Evolutionary conservation across 2,888 invertebrate genomes (phyloP).

Genomic region (Tethea ocularis): DNA sequence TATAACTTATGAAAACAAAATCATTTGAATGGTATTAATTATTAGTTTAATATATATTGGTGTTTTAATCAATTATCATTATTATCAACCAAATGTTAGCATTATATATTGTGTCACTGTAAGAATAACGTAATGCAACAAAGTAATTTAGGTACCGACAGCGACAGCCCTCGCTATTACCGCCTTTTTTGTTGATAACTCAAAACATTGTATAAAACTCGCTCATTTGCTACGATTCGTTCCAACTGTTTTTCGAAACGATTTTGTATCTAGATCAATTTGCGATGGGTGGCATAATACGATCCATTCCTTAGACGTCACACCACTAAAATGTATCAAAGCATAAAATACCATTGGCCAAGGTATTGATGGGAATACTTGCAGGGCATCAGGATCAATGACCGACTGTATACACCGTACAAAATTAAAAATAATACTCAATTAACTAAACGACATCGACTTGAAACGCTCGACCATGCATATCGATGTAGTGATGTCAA

Average conservation of each 20-base stretch:
- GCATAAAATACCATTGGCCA: constrained; percentile 45
- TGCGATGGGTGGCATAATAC: constrained; percentile 29
- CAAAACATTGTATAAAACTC: neutral
- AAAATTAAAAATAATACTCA: constrained; percentile 50
- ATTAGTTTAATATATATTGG: too few species aligned
- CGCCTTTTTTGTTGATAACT: neutral
- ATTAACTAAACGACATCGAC: constrained; percentile 46
- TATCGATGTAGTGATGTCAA: constrained; percentile 31
- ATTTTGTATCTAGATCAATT: constrained; percentile 30
- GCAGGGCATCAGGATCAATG: constrained; percentile 25
- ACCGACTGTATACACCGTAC: constrained; percentile 22
- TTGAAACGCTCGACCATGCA: constrained; percentile 45
- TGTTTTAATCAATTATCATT: too few species aligned
- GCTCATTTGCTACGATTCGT: constrained; percentile 13
- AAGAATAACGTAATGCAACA: neutral
- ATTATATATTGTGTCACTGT: too few species aligned
- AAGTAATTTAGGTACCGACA: neutral
- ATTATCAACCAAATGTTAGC: too few species aligned
- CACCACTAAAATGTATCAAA: constrained; percentile 33
- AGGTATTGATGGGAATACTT: constrained; percentile 36
- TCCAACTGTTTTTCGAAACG: constrained; percentile 12
- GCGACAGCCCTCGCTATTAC: neutral
- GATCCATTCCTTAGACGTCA: constrained; percentile 26
- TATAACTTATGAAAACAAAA: too few species aligned
- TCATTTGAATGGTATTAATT: too few species aligned